These are phyloP conservation scores for Brenthis ino DNA, from an alignment of 2,888 invertebrate genomes.

Conservation along the genomic window DNA sequence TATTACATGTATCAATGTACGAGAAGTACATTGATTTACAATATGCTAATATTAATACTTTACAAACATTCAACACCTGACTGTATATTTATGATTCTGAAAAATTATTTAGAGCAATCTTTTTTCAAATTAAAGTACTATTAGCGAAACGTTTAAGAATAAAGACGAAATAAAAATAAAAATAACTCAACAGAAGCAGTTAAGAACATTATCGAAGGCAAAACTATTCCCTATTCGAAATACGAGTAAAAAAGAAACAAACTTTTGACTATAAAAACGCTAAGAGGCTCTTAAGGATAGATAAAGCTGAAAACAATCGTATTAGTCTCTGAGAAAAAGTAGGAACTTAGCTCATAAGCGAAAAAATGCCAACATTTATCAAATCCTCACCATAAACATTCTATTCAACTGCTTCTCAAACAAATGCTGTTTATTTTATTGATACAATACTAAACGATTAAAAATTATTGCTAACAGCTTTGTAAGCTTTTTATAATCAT, in stretches of 20 bases:
- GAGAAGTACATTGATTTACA: too few relatives aligned
- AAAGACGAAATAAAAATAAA: slow-evolving; percentile 35
- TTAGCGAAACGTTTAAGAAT: slow-evolving; percentile 23
- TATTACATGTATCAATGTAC: too few relatives aligned
- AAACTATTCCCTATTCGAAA: slow-evolving; percentile 58
- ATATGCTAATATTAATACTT: neutral
- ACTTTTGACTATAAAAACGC: slow-evolving; percentile 68
- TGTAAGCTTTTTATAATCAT: too few relatives aligned
- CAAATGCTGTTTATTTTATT: neutral
- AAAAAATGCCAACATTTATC: slow-evolving; percentile 56
- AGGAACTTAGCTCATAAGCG: slow-evolving; percentile 58
- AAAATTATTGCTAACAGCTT: neutral
- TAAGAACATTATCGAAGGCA: slow-evolving; percentile 45
- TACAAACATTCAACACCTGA: neutral
- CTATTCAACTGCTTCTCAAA: neutral
- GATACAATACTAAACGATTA: neutral
- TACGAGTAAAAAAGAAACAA: slow-evolving; percentile 50
- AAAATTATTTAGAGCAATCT: slow-evolving; percentile 9
- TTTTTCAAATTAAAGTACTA: slow-evolving; percentile 23
- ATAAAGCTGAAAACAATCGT: slow-evolving; percentile 59
- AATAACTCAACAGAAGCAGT: slow-evolving; percentile 39
- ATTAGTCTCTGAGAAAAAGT: slow-evolving; percentile 53
- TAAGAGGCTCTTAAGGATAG: slow-evolving; percentile 59
- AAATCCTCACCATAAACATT: slow-evolving; percentile 38
- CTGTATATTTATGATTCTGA: neutral